phyloP scores from a whole-genome alignment of 2,113 vertebrate species.

The Pluvialis apricaria region DNA sequence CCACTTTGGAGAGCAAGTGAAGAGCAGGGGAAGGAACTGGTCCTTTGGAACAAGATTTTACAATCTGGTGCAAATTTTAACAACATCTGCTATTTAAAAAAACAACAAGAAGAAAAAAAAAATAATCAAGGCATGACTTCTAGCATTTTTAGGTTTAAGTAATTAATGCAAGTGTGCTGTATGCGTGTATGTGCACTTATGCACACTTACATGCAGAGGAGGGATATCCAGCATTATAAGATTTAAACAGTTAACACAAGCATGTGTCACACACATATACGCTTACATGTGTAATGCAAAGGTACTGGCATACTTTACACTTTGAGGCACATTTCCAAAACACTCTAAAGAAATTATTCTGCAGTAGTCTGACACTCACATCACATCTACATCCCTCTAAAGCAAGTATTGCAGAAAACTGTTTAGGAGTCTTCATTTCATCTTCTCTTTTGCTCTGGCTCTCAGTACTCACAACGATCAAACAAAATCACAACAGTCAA shows the following conservation, averaged over 20 bases:
- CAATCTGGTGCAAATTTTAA: slow-evolving; percentile 21
- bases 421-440: not conserved
- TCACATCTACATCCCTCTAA: not conserved
- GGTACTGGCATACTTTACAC: not conserved
- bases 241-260: not conserved
- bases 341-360: not conserved
- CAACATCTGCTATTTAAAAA: not conserved
- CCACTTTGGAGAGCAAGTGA: not conserved
- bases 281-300: not conserved
- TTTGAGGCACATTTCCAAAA: not conserved
- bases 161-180: not conserved
- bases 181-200: not conserved
- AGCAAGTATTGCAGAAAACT: not conserved
- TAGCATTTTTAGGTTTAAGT: slow-evolving; percentile 10
- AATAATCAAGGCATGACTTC: not conserved
- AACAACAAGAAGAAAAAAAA: not conserved
- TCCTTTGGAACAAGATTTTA: not conserved
- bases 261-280: accelerated
- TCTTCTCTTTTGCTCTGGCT: not conserved
- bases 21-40: not conserved
- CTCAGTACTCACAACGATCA: not conserved
- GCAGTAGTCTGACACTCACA: not conserved
- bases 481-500: not conserved
- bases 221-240: not conserved
- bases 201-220: not conserved